These are phyloP conservation scores for Dasysyrphus albostriatus DNA, from an alignment of 2,888 invertebrate species.

Conservation along the genomic window DNA sequence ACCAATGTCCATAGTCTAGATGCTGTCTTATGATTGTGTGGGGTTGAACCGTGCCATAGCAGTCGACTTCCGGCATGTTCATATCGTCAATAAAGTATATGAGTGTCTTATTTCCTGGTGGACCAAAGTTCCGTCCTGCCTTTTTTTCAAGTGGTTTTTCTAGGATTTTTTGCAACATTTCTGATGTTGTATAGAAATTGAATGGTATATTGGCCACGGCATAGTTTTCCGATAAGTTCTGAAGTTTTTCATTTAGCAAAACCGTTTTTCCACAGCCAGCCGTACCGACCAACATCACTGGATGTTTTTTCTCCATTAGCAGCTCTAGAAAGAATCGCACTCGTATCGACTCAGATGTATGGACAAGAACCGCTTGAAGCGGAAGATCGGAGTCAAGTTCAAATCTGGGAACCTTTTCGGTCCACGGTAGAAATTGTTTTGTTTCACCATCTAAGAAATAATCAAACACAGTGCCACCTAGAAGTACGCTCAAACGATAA, in stretches of 20 bases:
- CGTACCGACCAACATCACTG: constrained; percentile 97
- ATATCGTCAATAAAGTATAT: constrained; percentile 98
- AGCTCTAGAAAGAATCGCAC: constrained; percentile 95
- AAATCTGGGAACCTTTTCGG: constrained; percentile 94
- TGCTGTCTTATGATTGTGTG: constrained; percentile 98
- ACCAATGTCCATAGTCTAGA: constrained; percentile 98
- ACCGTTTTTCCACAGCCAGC: constrained; percentile 98
- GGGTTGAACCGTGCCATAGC: constrained; percentile 97
- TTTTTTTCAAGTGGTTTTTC: constrained; percentile 98
- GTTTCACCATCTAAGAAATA: constrained; percentile 96
- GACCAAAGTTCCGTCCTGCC: constrained; percentile 97
- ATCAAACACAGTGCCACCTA: constrained; percentile 96
- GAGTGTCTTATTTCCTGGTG: constrained; percentile 96
- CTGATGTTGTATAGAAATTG: constrained; percentile 97
- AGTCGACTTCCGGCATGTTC: constrained; percentile 97
- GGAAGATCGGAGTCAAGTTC: constrained; percentile 96
- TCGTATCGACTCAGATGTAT: constrained; percentile 96
- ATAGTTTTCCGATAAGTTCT: constrained; percentile 91
- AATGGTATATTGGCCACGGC: constrained; percentile 96
- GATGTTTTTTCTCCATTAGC: constrained; percentile 93
- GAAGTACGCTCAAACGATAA: constrained; percentile 38
- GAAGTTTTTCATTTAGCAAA: constrained; percentile 89
- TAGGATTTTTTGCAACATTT: constrained; percentile 95
- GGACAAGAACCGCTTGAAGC: constrained; percentile 95
- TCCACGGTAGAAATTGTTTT: constrained; percentile 95